Conservation (phyloP, 2,113 vertebrate genomes). For the Reinhardtius hippoglossoides region DNA sequence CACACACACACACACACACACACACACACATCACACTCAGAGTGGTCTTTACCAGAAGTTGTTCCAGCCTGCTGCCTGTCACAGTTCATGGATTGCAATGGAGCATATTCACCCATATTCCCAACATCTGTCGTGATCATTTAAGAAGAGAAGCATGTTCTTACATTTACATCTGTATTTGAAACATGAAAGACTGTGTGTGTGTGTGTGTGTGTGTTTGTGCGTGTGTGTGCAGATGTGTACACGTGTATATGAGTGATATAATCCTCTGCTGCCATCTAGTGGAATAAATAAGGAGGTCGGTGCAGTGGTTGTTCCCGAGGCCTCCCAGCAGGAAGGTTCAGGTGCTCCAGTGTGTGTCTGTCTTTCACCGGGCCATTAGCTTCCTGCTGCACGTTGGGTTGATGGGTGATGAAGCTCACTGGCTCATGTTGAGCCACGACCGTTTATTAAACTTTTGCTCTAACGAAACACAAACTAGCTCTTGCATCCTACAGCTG, state of each 20-base stretch:
- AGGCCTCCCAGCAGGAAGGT: too few relatives aligned
- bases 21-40: slow-evolving; percentile 2
- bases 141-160: slow-evolving; percentile 31
- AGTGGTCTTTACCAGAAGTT: slow-evolving; percentile 18
- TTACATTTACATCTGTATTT: slow-evolving; percentile 11
- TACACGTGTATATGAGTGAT: neutral
- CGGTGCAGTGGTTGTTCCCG: too few relatives aligned
- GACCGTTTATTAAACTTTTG: too few relatives aligned
- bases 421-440: too few relatives aligned
- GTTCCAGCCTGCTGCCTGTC: slow-evolving; percentile 45
- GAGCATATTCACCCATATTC: slow-evolving; percentile 49
- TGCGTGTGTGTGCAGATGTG: neutral
- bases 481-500: too few relatives aligned
- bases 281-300: neutral
- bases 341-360: too few relatives aligned
- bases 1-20: slow-evolving; percentile 1
- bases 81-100: slow-evolving; percentile 57
- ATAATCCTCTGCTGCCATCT: slow-evolving; percentile 61
- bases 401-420: too few relatives aligned
- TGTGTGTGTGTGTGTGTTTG: neutral
- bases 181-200: slow-evolving; percentile 10
- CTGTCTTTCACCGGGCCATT: too few relatives aligned
- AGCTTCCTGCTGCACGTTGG: too few relatives aligned
- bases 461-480: too few relatives aligned
- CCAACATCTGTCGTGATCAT: slow-evolving; percentile 53